Percentiles rank a stretch among this genome's conserved stretches.
Evolutionary conservation across 1,140 invertebrate species (phyloP).

Genomic region (Nilaparvata lugens): DNA sequence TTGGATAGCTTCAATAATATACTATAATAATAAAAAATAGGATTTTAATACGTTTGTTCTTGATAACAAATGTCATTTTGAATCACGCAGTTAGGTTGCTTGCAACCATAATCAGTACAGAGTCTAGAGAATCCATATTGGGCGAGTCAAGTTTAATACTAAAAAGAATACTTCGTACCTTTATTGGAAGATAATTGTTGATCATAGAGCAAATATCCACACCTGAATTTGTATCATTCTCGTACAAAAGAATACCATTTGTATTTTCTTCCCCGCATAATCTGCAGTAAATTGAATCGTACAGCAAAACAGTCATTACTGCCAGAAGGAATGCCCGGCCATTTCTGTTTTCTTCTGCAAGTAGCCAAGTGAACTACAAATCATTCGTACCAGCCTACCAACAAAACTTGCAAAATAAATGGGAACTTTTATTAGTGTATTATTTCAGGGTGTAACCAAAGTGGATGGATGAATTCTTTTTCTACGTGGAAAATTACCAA

Average conservation of each 20-base stretch:
- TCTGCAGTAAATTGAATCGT: slow-evolving; percentile 58
- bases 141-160: slow-evolving; percentile 49
- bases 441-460: too few species aligned
- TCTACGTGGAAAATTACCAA: too few species aligned
- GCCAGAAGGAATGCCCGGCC: too few species aligned
- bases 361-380: too few species aligned
- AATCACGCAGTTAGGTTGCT: slow-evolving; percentile 26
- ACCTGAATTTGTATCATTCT: slow-evolving; percentile 41
- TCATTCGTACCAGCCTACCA: too few species aligned
- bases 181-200: slow-evolving; percentile 60
- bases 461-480: too few species aligned
- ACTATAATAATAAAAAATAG: slow-evolving; percentile 1
- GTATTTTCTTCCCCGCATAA: slow-evolving; percentile 60
- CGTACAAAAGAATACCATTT: slow-evolving; percentile 52
- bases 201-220: slow-evolving; percentile 50
- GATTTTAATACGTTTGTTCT: neutral
- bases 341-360: too few species aligned
- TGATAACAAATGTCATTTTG: slow-evolving; percentile 12
- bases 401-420: too few species aligned
- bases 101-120: slow-evolving; percentile 34
- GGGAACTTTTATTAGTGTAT: too few species aligned
- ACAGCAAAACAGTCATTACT: slow-evolving; percentile 36
- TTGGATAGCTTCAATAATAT: slow-evolving; percentile 15
- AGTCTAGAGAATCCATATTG: slow-evolving; percentile 29
- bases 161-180: slow-evolving; percentile 41